A percentile compares a stretch with the other conserved stretches of the same genome.
phyloP scores from a whole-genome alignment of 1,140 invertebrate species.

The Magallana gigas region DNA sequence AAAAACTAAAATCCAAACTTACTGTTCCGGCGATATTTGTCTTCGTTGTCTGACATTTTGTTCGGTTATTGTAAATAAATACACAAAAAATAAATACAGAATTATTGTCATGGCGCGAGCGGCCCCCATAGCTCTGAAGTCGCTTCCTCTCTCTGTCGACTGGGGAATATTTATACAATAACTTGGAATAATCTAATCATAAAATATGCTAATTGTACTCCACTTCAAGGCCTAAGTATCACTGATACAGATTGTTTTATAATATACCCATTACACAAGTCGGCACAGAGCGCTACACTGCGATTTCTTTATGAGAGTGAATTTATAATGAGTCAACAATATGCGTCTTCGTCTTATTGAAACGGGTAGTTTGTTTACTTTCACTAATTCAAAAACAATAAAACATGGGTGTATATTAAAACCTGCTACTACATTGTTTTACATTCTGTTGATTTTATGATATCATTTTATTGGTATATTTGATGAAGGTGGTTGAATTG shows the following conservation, averaged over 20 bases:
- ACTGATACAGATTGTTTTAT: slow-evolving; percentile 11
- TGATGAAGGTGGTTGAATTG: too few relatives aligned
- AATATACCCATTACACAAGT: slow-evolving; percentile 27
- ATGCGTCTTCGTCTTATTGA: neutral
- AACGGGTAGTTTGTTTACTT: slow-evolving; percentile 18
- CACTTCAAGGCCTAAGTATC: slow-evolving; percentile 25
- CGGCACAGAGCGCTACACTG: neutral
- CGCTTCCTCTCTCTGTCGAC: neutral
- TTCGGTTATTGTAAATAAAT: slow-evolving; percentile 23
- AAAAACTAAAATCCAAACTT: neutral
- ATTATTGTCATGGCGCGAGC: neutral
- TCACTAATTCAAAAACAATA: too few relatives aligned
- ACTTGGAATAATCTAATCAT: slow-evolving; percentile 9
- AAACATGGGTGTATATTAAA: too few relatives aligned
- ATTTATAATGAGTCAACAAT: neutral
- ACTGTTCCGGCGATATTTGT: slow-evolving; percentile 29
- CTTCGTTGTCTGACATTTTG: slow-evolving; percentile 25
- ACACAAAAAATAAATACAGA: slow-evolving; percentile 1
- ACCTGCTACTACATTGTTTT: too few relatives aligned
- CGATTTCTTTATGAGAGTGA: neutral
- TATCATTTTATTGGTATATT: too few relatives aligned
- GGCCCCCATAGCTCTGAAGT: slow-evolving; percentile 9
- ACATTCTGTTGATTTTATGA: too few relatives aligned
- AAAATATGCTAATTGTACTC: slow-evolving; percentile 29
- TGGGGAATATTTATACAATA: neutral